These are phyloP conservation scores for Micromesistius poutassou DNA, from an alignment of 2,797 vertebrate species.

Conservation along the genomic window DNA sequence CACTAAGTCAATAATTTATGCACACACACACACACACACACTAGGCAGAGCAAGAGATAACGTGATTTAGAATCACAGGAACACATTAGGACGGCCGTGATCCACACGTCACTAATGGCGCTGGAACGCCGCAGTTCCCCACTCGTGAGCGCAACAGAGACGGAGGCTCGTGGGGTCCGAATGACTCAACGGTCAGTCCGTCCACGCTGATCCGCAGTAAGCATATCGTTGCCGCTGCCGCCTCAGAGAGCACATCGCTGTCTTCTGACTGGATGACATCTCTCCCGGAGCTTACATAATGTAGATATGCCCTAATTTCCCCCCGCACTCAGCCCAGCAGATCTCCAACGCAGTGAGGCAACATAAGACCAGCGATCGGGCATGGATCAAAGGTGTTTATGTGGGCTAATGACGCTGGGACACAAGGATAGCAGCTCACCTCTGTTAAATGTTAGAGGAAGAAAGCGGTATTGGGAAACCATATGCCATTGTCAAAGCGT, in stretches of 20 bases:
- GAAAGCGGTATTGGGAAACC: not conserved
- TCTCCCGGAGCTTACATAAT: slow-evolving; percentile 78
- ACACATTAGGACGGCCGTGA: slow-evolving; percentile 49
- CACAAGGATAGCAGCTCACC: not conserved
- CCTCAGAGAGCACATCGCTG: slow-evolving; percentile 62
- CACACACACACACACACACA: slow-evolving; percentile 38
- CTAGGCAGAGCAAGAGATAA: slow-evolving; percentile 32
- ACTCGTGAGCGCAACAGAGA: slow-evolving; percentile 9
- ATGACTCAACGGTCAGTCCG: slow-evolving; percentile 37
- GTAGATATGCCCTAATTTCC: slow-evolving; percentile 76
- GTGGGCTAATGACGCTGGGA: slow-evolving; percentile 17
- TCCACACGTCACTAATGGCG: slow-evolving; percentile 42
- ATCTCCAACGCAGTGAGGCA: slow-evolving; percentile 56
- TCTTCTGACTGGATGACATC: slow-evolving; percentile 68
- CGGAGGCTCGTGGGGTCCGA: not conserved
- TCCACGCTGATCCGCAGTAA: slow-evolving; percentile 34
- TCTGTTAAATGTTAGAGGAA: not conserved
- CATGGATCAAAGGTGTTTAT: slow-evolving; percentile 49
- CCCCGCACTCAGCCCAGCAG: slow-evolving; percentile 37
- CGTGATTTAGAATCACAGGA: slow-evolving; percentile 51
- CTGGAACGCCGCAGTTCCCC: slow-evolving; percentile 28
- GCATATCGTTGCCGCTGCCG: slow-evolving; percentile 50
- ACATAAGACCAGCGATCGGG: slow-evolving; percentile 54
- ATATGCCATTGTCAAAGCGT: slow-evolving; percentile 14
- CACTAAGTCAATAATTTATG: slow-evolving; percentile 75